Evolutionary conservation across 2,888 invertebrate genomes (phyloP).

Genomic region (Zele albiditarsus): DNA sequence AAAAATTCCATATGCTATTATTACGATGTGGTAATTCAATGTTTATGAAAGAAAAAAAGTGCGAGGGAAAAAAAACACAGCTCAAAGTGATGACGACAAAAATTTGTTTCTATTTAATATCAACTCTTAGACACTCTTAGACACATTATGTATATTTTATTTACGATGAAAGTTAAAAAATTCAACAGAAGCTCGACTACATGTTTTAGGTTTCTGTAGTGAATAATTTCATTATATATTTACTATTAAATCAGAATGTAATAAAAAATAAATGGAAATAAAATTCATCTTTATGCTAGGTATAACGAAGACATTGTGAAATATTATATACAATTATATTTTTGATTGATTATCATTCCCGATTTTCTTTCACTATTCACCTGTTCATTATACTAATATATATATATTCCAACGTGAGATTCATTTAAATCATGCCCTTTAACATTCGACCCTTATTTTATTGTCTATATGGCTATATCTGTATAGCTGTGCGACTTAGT

Average conservation of each 20-base stretch:
- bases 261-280: not conserved
- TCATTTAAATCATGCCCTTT: conserved; percentile 41
- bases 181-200: no score
- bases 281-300: not conserved
- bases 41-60: conserved; percentile 17
- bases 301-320: no score
- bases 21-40: conserved; percentile 12
- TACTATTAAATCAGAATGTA: no score
- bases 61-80: not conserved
- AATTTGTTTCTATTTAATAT: not conserved
- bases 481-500: conserved; percentile 14
- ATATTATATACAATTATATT: not conserved
- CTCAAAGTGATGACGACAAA: not conserved
- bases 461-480: conserved; percentile 33
- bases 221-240: no score
- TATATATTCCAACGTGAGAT: conserved; percentile 14
- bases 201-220: no score
- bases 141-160: no score
- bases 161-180: no score
- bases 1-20: not conserved
- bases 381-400: conserved; percentile 21
- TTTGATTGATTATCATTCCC: not conserved
- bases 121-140: not conserved
- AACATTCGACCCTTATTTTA: conserved; percentile 44
- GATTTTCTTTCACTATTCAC: not conserved